A percentile compares a stretch with the other conserved stretches of the same genome.
phyloP scores from a whole-genome alignment of 2,888 invertebrate species.

The Cheilosia impressa region DNA sequence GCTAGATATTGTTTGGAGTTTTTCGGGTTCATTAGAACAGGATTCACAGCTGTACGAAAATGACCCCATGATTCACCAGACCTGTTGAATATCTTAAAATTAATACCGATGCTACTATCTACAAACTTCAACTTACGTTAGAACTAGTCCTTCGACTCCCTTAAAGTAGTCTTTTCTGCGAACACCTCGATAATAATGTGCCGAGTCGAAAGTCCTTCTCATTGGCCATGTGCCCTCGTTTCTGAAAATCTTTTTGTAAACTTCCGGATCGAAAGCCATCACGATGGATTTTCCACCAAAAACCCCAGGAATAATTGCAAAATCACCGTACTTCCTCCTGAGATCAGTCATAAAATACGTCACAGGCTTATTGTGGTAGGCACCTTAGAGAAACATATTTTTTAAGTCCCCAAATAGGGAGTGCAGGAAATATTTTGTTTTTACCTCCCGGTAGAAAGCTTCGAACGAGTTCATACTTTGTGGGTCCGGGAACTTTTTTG shows the following conservation, averaged over 20 bases:
- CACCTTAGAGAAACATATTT: conserved; percentile 2
- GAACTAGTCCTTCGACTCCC: conserved; percentile 72
- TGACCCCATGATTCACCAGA: conserved; percentile 87
- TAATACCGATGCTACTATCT: too few species aligned
- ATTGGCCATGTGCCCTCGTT: conserved; percentile 76
- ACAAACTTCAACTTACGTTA: conserved; percentile 52
- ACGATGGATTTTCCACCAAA: conserved; percentile 79
- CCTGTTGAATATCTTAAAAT: conserved; percentile 78
- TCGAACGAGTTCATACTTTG: conserved; percentile 77
- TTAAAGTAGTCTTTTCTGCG: conserved; percentile 77
- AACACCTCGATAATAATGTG: conserved; percentile 80
- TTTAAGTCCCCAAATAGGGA: not conserved
- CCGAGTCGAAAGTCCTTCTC: conserved; percentile 79
- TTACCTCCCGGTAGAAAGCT: conserved; percentile 80
- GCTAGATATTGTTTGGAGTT: conserved; percentile 84
- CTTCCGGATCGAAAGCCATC: conserved; percentile 83
- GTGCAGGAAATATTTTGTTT: not conserved
- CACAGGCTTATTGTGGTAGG: conserved; percentile 59
- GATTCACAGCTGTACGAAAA: conserved; percentile 87
- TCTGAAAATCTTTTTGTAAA: conserved; percentile 82
- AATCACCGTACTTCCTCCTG: conserved; percentile 79
- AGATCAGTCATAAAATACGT: conserved; percentile 66
- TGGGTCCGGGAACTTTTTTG: conserved; percentile 79
- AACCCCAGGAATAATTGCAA: conserved; percentile 82
- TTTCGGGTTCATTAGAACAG: conserved; percentile 86